Evolutionary conservation across 2,113 vertebrate species (phyloP), one percentile per base, ranked within the genome.

Genomic region (Sceloporus undulatus): DNA sequence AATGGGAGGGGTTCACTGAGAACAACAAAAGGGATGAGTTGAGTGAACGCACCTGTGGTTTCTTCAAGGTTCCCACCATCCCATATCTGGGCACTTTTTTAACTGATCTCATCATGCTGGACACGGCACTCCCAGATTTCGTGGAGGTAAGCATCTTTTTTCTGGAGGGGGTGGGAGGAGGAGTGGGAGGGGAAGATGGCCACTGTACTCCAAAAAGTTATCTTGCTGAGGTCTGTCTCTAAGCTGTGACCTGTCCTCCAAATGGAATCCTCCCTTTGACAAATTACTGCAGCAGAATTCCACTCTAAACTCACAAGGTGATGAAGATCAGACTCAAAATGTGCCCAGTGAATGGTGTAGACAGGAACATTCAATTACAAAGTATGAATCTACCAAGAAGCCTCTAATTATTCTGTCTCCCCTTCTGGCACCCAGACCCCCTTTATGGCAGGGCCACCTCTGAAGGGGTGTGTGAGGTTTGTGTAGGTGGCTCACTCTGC

Each of bases 61-160:
- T 77, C 7, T 87, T 56, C 13, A 92, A 95, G 95, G 98, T 96
- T 88, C 84, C 74, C 56, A 96, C 97, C 0, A 93, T 98, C 18
- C 98, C 98, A 0, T 98, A 98, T 92, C 96, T 98, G 40, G 98
- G 98, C 78, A 98, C 98, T 7, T 98, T 98, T 88, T 96, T 98
- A 94, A 98, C 98, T 0, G 97, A 97, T 79, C 97, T 98, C 90
- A 97, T 98, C 79, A 98, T 98, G 98, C 89, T 98, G 96, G 98
- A 98, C 87, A 98, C 98, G 0, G 98, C 98, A 0, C 94, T 98
- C 80, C 94, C 97, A 0, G 98, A 98, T 93, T 95, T 88, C 5
- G 85, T 98, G 84, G 97, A 98, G 94, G 98, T 98, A 81, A 96
- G 96, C 29, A 16, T 40, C 29, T 54, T 25, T 76, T 59, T 56